Conservation (phyloP, 1,140 invertebrate species). For the Gryon sp. region DNA sequence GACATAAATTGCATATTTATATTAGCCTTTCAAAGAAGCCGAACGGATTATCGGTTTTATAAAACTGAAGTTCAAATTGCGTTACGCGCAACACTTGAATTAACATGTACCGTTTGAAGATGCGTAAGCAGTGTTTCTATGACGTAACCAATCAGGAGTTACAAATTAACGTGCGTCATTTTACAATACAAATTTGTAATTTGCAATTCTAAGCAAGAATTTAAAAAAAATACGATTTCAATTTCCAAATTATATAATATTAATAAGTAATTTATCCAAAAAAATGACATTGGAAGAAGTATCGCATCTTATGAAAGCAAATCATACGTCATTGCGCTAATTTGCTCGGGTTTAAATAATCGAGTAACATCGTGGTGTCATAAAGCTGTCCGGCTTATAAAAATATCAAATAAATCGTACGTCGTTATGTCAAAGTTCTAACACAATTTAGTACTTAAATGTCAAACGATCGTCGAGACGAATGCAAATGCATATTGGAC, state of each 20-base stretch:
- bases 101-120: conserved; percentile 40
- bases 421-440: conserved; percentile 27
- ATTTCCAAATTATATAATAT: too few species aligned
- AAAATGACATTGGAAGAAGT: too few species aligned
- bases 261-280: too few species aligned
- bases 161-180: too few species aligned
- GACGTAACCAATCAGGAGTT: conserved; percentile 22
- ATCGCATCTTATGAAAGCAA: background rate
- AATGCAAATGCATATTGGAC: conserved; percentile 25
- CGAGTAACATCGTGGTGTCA: background rate
- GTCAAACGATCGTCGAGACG: conserved; percentile 23
- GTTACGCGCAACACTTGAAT: conserved; percentile 52
- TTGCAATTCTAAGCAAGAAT: too few species aligned
- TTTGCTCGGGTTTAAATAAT: conserved; percentile 14
- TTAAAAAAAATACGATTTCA: too few species aligned
- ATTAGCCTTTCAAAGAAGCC: too few species aligned
- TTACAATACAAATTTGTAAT: too few species aligned
- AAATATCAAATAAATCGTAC: conserved; percentile 9
- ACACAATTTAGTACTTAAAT: conserved; percentile 36
- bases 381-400: conserved; percentile 12
- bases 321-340: conserved; percentile 1
- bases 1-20: too few species aligned
- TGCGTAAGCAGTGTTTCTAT: conserved; percentile 11
- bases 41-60: conserved; percentile 16
- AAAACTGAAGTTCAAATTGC: conserved; percentile 38